phyloP scores from a whole-genome alignment of 2,113 vertebrate genomes.

The Amphiprion ocellaris region DNA sequence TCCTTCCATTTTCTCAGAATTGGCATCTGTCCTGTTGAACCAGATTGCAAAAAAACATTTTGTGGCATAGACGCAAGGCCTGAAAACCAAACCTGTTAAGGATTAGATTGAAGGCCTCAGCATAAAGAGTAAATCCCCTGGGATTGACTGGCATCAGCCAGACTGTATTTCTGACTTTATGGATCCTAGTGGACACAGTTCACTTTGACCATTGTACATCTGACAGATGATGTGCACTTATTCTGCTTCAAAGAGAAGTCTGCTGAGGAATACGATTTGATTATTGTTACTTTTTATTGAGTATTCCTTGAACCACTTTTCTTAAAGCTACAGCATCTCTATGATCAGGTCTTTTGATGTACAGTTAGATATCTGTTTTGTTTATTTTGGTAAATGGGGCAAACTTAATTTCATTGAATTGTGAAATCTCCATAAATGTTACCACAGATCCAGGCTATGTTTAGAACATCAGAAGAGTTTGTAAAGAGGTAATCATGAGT shows the following conservation, averaged over 20 bases:
- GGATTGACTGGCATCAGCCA: conserved; percentile 63
- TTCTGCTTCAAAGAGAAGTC: not conserved
- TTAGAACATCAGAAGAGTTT: no score
- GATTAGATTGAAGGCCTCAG: conserved; percentile 65
- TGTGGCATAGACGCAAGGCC: conserved; percentile 47
- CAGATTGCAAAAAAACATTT: conserved; percentile 64
- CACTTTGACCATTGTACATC: conserved; percentile 44
- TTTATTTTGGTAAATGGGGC: no score
- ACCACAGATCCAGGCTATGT: no score
- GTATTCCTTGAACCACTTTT: no score
- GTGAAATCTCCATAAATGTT: no score
- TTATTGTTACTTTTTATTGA: not conserved
- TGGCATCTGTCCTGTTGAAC: conserved; percentile 61
- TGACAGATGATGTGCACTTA: conserved; percentile 45
- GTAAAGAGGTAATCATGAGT: no score
- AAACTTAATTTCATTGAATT: not conserved
- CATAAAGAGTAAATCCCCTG: conserved; percentile 48
- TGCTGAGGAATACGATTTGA: not conserved
- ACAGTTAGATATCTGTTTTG: no score
- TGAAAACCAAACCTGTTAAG: conserved; percentile 59
- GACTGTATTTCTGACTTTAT: conserved; percentile 52
- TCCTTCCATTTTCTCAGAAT: conserved; percentile 66
- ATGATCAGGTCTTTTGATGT: no score
- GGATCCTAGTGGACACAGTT: conserved; percentile 33
- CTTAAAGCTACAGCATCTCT: no score